A percentile compares a stretch with the other conserved stretches of the same genome.
phyloP scores from a whole-genome alignment of 2,797 vertebrate species.

The Rhinatrema bivittatum region DNA sequence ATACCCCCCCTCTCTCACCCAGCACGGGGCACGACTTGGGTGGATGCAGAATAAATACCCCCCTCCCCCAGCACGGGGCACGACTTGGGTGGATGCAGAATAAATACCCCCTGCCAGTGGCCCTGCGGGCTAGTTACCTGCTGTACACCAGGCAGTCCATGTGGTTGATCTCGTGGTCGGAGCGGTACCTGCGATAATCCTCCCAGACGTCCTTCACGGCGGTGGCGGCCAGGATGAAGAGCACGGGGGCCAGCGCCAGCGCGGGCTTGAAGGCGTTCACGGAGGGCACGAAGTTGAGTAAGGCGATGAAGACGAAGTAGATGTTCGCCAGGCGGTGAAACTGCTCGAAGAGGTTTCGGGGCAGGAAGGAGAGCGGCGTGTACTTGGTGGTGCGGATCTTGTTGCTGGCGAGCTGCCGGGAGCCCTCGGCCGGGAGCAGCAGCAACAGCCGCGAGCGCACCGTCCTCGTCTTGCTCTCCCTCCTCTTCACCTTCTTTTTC shows the following conservation, averaged over 20 bases:
- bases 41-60: too few relatives aligned
- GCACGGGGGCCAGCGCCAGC: constrained; percentile 84
- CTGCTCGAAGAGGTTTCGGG: constrained; percentile 95
- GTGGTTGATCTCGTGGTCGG: constrained; percentile 91
- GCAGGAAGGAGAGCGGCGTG: constrained; percentile 86
- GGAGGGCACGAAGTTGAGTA: constrained; percentile 87
- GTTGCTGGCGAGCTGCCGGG: constrained; percentile 69
- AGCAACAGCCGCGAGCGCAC: constrained; percentile 72
- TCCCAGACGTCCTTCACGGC: constrained; percentile 95
- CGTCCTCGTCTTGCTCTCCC: constrained; percentile 62
- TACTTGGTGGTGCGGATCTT: constrained; percentile 93
- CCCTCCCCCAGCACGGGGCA: neutral
- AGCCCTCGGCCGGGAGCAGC: constrained; percentile 50
- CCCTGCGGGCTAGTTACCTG: constrained; percentile 53
- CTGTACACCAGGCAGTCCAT: constrained; percentile 90
- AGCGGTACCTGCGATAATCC: constrained; percentile 87
- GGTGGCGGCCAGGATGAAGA: constrained; percentile 90
- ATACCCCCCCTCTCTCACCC: too few relatives aligned
- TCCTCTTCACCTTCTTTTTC: constrained; percentile 58
- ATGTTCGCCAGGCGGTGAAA: constrained; percentile 93
- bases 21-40: too few relatives aligned
- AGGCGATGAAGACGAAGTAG: constrained; percentile 91
- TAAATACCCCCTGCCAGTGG: accelerated
- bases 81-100: too few relatives aligned
- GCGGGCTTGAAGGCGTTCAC: constrained; percentile 92